Base-by-base conservation (phyloP, 2,888 invertebrate genomes). In the Villa cingulata region DNA sequence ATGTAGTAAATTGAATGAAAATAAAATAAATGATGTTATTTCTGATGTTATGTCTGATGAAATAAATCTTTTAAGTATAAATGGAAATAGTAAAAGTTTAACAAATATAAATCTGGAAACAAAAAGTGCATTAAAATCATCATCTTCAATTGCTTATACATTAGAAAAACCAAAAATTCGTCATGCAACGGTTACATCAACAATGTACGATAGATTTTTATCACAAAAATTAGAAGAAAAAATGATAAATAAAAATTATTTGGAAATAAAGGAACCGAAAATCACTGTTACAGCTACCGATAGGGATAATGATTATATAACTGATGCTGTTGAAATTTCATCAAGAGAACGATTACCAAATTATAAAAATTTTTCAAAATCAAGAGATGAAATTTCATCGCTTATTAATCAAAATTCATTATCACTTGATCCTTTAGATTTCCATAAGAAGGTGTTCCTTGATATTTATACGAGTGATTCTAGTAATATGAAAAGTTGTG, bases 121-220 rank as follows among this genome's bases (percentile, higher is more conserved):
- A 34, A 7, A 15, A 19, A n/a, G 12, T 34, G 12, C 37, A 41
- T 12, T 18, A 27, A 7, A 18, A 29, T n/a, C 37, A 32, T 9
- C 29, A 20, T 18, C 15, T 37, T 9, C 37, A 41, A 23, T 46
- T 4, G 12, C 10, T 27, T 68, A 66, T 53, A 56, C 59, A 47
- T 66, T 66, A 48, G 60, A 62, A 37, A 66, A 64, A 54, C 55
- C 66, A 39, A 65, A 67, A 54, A 67, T 68, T 42, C 65, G 68
- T 4, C 68, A 68, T 49, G 66, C 69, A 37, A 68, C 68, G 15
- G 69, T 68, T 20, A 68, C 68, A 6, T 65, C 68, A 17, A 68
- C 68, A 37, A 66, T 68, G 50, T 68, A 68, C 48, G 68, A 68
- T 58, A 66, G 68, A n/a, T 63, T 63, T 43, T 23, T 68, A 18